Evolutionary conservation across 2,888 invertebrate species (phyloP), one percentile per base, ranked within the genome.

Genomic region (Tachystola acroxantha): DNA sequence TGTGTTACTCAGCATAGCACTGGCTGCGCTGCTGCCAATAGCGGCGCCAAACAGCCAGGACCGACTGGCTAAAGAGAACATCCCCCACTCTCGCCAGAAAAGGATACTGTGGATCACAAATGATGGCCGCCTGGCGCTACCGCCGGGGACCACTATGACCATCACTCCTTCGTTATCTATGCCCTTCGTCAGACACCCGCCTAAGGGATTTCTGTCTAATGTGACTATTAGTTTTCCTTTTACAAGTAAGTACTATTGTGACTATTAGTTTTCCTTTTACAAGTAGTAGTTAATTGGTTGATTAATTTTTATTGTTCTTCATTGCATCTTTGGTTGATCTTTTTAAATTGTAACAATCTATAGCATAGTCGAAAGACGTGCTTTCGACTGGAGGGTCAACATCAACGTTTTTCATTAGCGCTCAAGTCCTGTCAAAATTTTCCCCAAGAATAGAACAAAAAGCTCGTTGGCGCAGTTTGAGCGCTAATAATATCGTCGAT

Each of bases 91-190:
- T 26, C 87, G 95, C 43, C 93, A 93, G 68, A 95, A 96, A 69
- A 90, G 95, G 60, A 88, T 96, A 53, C 85, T 96, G 28, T 95
- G 95, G 95, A 90, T 96, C 46, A 95, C 95, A 7, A 93, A 94
- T 47, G 95, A 95, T 67, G 95, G 95, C 1, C 87, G 95, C 4
- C 75, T 96, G 56, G 95, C 95, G 0, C 66, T 96, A 48, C 96
- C 96, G 1, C 96, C 95, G 0, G 95, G 95, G 28, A 95, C 95
- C 0, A 88, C 92, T 2, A 88, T 96, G 77, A 89, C 93, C 14
- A 92, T 95, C 50, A 91, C 94, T 2, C 95, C 95, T 7, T 94
- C 95, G 3, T 72, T 95, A 29, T 92, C 94, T 3, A 82, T 95
- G 85, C 95, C 95, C 7, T 91, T 95, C 57, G 94, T 95, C 2